Evolutionary conservation across 1,140 invertebrate genomes (phyloP), one percentile per base, ranked within the genome.

Genomic region (Drosophila ogumai): DNA sequence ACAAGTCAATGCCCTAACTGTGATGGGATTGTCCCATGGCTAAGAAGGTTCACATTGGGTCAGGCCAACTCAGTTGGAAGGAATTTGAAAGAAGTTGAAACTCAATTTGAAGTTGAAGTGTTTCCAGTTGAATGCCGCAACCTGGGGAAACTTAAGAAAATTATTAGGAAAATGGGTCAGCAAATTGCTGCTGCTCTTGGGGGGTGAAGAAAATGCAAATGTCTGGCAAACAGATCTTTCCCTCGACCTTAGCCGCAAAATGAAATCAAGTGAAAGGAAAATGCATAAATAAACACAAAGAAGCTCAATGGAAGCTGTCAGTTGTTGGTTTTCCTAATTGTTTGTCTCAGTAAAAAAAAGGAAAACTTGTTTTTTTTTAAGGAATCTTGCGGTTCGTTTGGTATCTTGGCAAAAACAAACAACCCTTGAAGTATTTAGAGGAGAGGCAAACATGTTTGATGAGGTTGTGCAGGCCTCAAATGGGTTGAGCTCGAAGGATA

Each of bases 241-340:
- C 47, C 19, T 54, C 19, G 32, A 15, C 13, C 66, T 43, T 49
- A 22, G 67, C 78, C 80, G 66, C 85, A 84, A 84, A 90, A 75
- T 81, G 44, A 87, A 87, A 87, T 87, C 85, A 87, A 84, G 80
- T 84, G 84, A 84, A 84, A 80, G 69, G 73, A 78, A 82, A 87
- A 69, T 66, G 67, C 84, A 87, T 87, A 87, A 84, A 78, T 88
- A 84, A 80, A 90, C 82, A 84, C 43, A 80, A 60, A 82, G 71
- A 77, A 68, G 59, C 59, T 46, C 46, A 58, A 60, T 61, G 25
- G 55, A 80, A 57, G 63, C 60, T 77, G 68, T 86, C 46, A 63
- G 44, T 60, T 65, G 22, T 78, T 65, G 56, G 60, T 82, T 82
- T 82, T 75, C 61, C 41, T 72, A 82, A 88, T 86, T 82, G 79